Evolutionary conservation across 1,140 invertebrate genomes (phyloP), one percentile per base, ranked within the genome.

Genomic region (Drosophila sturtevanti): DNA sequence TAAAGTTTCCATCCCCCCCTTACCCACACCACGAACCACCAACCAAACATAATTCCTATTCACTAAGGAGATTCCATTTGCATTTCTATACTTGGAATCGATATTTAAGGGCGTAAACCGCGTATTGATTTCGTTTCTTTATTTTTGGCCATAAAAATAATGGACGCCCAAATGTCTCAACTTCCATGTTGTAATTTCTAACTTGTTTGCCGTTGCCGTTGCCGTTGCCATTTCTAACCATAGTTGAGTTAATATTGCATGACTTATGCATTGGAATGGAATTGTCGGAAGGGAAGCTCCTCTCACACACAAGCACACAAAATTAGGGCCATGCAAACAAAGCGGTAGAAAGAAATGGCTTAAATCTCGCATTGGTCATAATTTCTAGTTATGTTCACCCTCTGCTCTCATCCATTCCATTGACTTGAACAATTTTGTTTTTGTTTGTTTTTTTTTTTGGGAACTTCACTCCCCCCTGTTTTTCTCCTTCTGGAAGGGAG

Each of bases 311-410:
- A 41, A 6, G 18, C 16, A 21, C 12, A 48, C 16, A 48, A 81
- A 86, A 85, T 85, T 85, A 81, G 74, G 82, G 81, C 67, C 81
- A 86, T 68, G 77, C 78, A 80, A 85, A 77, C 81, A 80, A 77
- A 54, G 65, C 64, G 16, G 54, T 56, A 63, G 65, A 81, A 89
- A 71, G 41, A 86, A 90, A 82, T 80, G 89, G 81, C 82, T 91
- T 86, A 81, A 91, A 89, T 91, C 79, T 90, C 84, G 85, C 85
- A 76, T 79, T 84, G 79, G 77, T 72, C 79, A 89, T 89, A 84
- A 89, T 89, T 84, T 84, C 84, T 87, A 77, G 76, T 89, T 84
- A 87, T 72, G 63, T 21, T 34, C n/a, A 44, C 12, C 1, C 14
- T 14, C 22, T 22, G 34, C 12, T 34, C 68, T 31, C 27, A 31